phyloP scores from a whole-genome alignment of 2,113 vertebrate species.

The Clarias macrocephalus region DNA sequence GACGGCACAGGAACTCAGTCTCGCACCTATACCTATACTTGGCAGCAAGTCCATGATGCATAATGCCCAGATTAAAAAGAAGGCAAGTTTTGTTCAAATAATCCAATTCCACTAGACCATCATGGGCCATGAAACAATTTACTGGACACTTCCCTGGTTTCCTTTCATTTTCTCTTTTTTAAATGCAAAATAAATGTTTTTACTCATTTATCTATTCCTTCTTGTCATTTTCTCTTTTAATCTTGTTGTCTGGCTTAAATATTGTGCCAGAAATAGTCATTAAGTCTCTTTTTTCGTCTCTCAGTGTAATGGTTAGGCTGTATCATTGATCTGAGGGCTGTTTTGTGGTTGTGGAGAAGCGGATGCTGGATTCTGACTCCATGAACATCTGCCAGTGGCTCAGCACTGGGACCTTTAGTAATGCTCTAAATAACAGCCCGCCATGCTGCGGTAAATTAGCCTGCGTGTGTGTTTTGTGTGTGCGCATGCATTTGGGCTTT shows the following conservation, averaged over 20 bases:
- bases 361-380: conserved; percentile 30
- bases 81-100: not conserved
- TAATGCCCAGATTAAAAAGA: not conserved
- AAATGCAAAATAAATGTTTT: not conserved
- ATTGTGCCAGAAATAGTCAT: conserved; percentile 18
- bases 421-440: conserved; percentile 39
- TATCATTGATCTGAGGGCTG: conserved; percentile 8
- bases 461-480: conserved; percentile 4
- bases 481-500: conserved; percentile 8
- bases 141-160: not conserved
- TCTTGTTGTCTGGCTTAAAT: not conserved
- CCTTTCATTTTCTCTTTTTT: not conserved
- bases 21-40: conserved; percentile 28
- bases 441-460: conserved; percentile 34
- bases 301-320: conserved; percentile 5
- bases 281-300: not conserved
- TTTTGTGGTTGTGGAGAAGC: conserved; percentile 17
- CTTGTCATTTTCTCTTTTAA: not conserved
- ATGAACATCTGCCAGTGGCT: conserved; percentile 59
- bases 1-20: conserved; percentile 61
- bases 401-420: conserved; percentile 49
- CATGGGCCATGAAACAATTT: not conserved
- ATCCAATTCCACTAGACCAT: not conserved
- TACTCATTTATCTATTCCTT: not conserved
- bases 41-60: not conserved